Evolutionary conservation across 1,140 invertebrate species (phyloP).

Genomic region (Drosophila arawakana): DNA sequence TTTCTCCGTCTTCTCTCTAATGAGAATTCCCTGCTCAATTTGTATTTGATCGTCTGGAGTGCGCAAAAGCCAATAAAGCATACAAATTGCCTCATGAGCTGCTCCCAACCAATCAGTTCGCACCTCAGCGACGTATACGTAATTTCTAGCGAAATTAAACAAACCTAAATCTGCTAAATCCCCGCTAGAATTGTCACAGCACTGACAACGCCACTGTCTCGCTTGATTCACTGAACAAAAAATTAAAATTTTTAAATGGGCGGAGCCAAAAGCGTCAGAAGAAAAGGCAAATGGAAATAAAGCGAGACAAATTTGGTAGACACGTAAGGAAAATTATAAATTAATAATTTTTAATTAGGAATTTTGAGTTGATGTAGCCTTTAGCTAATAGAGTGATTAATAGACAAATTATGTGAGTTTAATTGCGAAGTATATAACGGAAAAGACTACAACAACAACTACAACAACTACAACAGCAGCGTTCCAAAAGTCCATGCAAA

Average conservation of each 20-base stretch:
- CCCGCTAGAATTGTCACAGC: conserved; percentile 6
- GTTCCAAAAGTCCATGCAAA: conserved; percentile 31
- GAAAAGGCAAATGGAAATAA: background rate
- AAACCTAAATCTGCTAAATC: background rate
- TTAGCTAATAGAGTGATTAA: conserved; percentile 38
- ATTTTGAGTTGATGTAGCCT: background rate
- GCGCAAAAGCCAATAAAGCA: conserved; percentile 23
- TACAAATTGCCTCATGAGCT: conserved; percentile 22
- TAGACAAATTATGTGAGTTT: conserved; percentile 37
- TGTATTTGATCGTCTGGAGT: conserved; percentile 31
- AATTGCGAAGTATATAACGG: conserved; percentile 29
- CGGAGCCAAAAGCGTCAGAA: conserved; percentile 24
- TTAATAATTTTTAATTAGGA: conserved; percentile 1
- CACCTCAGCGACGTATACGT: conserved; percentile 11
- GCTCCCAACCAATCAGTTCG: conserved; percentile 13
- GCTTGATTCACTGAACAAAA: conserved; percentile 6
- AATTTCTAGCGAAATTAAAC: background rate
- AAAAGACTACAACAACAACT: background rate
- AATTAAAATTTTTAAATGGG: conserved; percentile 17
- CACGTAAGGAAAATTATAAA: conserved; percentile 7
- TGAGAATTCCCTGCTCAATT: background rate
- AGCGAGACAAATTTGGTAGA: background rate
- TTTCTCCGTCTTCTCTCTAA: background rate
- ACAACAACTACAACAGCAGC: too few relatives aligned
- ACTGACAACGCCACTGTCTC: conserved; percentile 13